These are phyloP conservation scores for Pammene fasciana DNA, from an alignment of 2,888 invertebrate genomes.

Conservation along the genomic window DNA sequence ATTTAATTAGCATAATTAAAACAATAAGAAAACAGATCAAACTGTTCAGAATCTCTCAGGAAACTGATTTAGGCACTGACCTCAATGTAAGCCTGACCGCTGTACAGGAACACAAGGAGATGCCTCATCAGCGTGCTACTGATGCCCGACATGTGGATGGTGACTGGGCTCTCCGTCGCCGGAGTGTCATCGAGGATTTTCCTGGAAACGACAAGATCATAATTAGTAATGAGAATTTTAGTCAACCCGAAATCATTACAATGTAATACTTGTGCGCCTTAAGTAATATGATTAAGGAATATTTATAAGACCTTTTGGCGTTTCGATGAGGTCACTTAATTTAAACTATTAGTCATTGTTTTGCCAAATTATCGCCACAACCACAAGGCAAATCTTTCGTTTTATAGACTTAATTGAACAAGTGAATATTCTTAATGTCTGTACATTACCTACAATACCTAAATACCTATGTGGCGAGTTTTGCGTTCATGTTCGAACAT, in stretches of 20 bases:
- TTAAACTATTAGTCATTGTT: background rate
- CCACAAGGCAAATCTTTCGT: slow-evolving; percentile 5
- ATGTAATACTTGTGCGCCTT: too few species aligned
- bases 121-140: slow-evolving; percentile 91
- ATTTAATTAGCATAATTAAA: too few species aligned
- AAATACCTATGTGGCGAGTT: background rate
- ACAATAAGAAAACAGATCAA: too few species aligned
- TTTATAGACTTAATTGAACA: slow-evolving; percentile 4
- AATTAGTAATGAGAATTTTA: slow-evolving; percentile 24
- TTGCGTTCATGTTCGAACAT: background rate
- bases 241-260: background rate
- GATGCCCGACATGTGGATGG: slow-evolving; percentile 93
- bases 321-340: too few species aligned
- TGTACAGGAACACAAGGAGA: slow-evolving; percentile 92
- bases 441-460: background rate
- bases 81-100: slow-evolving; percentile 92
- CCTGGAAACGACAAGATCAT: slow-evolving; percentile 65
- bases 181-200: slow-evolving; percentile 89
- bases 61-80: slow-evolving; percentile 66
- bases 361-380: slow-evolving; percentile 22
- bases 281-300: too few species aligned
- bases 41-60: too few species aligned
- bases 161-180: slow-evolving; percentile 87
- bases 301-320: too few species aligned
- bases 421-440: slow-evolving; percentile 16